Base-by-base conservation (phyloP, 2,113 vertebrate genomes). In the Uria aalge region DNA sequence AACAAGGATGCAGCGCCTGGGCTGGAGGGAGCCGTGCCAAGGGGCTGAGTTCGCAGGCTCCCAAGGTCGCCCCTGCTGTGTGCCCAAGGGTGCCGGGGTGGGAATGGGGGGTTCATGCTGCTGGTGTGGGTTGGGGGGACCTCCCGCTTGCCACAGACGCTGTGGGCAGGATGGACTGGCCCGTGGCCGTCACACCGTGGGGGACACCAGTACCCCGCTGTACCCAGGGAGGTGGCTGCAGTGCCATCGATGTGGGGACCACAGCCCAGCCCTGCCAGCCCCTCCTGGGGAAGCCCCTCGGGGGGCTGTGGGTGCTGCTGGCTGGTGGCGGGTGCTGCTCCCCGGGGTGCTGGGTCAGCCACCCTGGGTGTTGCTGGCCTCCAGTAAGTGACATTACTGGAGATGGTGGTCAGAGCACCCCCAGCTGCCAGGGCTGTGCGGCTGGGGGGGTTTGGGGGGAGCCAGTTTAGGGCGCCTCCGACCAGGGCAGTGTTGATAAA, bases 401-500 rank as follows among this genome's bases (percentile, higher is more conserved):
- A 52, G 36, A 14, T 24, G 41, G 41, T 88, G 78, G 20, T 86
- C 63, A 41, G 69, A 81, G 34, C 64, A 27, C 22, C 36, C 71
- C 29, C 66, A 30, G 41, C 12, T 91, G 36, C 20, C 55, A 21
- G 32, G 32, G 32, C 30, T 34, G 55, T n/a, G 34, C 5, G 47
- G 21, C 21, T 22, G 47, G 17, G 52, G 67, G 52, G 40, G 27
- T 12, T 56, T 2, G 1, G 38, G 72, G 79, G 82, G 71, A 95
- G 88, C 57, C 75, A 29, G 21, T 83, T n/a, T 80, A 69, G 68
- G 90, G 90, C 45, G 78, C 95, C 90, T 81, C 84, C 34, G 11
- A 59, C n/a, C 66, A 15, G 77, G 75, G 77, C 60, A 71, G 80
- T 30, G 91, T 87, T 90, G 92, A 94, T 96, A 92, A 96, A 96